These are phyloP conservation scores for Pygoscelis antarcticus DNA, from an alignment of 2,113 vertebrate genomes.

Conservation along the genomic window DNA sequence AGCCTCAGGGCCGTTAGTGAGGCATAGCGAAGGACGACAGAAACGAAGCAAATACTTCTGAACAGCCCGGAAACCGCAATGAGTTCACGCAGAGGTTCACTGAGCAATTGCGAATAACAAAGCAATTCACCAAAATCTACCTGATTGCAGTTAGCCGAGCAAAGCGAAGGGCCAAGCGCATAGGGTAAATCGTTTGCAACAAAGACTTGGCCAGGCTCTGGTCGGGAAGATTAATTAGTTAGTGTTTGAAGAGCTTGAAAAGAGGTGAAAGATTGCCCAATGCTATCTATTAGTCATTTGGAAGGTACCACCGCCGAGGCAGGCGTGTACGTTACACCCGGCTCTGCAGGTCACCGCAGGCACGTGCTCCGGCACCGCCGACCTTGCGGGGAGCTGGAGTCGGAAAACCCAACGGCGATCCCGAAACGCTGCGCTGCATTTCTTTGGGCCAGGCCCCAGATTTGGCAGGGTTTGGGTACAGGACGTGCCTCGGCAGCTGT, in stretches of 20 bases:
- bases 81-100: neutral
- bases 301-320: neutral
- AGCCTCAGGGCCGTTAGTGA: neutral
- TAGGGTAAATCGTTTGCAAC: fast-evolving
- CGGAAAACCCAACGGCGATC: fast-evolving
- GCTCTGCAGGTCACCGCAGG: fast-evolving
- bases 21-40: fast-evolving
- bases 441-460: fast-evolving
- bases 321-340: fast-evolving
- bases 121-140: neutral
- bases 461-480: fast-evolving
- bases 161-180: neutral
- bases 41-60: neutral
- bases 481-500: neutral
- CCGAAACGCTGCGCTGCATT: fast-evolving
- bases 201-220: neutral
- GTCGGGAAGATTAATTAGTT: neutral
- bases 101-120: neutral
- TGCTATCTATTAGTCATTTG: neutral
- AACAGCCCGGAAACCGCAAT: neutral
- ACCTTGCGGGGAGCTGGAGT: neutral
- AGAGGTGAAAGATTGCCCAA: neutral
- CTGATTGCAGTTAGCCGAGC: neutral
- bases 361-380: fast-evolving
- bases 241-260: neutral